phyloP scores from a whole-genome alignment of 2,113 vertebrate species.

The Athene noctua region DNA sequence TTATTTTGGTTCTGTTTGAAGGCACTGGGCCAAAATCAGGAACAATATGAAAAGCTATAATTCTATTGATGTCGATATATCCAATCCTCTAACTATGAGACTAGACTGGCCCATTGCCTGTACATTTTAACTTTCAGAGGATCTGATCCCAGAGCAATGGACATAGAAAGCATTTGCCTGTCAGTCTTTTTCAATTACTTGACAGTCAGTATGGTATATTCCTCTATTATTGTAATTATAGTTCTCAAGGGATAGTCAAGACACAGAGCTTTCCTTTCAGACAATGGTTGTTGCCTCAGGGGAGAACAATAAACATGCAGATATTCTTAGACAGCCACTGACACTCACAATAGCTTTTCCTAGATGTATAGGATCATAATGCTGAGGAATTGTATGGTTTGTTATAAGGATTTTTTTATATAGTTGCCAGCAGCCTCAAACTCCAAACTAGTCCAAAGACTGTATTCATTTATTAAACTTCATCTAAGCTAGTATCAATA shows the following conservation, averaged over 20 bases:
- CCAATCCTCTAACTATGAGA: neutral
- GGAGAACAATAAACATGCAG: constrained; percentile 49
- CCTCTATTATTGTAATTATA: constrained; percentile 40
- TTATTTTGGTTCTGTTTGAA: constrained; percentile 18
- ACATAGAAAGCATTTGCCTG: constrained; percentile 18
- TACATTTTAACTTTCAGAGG: constrained; percentile 29
- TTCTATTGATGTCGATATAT: neutral
- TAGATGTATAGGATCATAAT: constrained; percentile 15
- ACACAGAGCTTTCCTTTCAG: constrained; percentile 49
- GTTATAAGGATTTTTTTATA: neutral
- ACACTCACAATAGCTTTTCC: constrained; percentile 42
- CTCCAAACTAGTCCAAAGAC: constrained; percentile 11
- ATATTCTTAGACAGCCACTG: constrained; percentile 44
- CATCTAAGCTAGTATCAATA: neutral
- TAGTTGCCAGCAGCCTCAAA: constrained; percentile 30
- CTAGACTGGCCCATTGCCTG: neutral
- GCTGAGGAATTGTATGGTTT: neutral
- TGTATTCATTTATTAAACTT: constrained; percentile 31
- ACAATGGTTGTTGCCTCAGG: constrained; percentile 28
- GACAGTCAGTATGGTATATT: neutral
- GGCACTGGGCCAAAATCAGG: neutral
- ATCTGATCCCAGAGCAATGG: constrained; percentile 26
- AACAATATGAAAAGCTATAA: constrained; percentile 6
- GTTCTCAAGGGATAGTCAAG: constrained; percentile 40
- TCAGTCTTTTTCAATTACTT: constrained; percentile 46